phyloP scores from a whole-genome alignment of 2,888 invertebrate genomes.

The Cabera pusaria region DNA sequence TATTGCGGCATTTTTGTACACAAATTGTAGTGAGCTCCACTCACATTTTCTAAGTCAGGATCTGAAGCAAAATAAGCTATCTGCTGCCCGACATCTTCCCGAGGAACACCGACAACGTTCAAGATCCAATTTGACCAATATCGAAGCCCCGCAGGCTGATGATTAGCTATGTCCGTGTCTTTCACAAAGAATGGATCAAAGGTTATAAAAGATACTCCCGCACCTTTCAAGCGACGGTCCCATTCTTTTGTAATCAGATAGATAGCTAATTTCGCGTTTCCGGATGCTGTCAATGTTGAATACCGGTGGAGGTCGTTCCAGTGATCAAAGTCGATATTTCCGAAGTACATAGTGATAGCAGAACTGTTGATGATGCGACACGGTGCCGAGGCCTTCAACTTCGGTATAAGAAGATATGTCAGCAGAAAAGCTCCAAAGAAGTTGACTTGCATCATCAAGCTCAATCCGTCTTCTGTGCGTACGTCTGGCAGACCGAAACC shows the following conservation, averaged over 20 bases:
- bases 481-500: slow-evolving; percentile 60
- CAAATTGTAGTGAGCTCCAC: slow-evolving; percentile 61
- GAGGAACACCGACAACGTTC: slow-evolving; percentile 52
- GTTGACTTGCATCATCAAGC: slow-evolving; percentile 87
- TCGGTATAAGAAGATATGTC: slow-evolving; percentile 84
- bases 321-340: slow-evolving; percentile 63
- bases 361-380: slow-evolving; percentile 86
- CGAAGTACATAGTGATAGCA: slow-evolving; percentile 79
- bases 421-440: slow-evolving; percentile 89
- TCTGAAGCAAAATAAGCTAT: slow-evolving; percentile 58
- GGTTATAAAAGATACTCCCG: slow-evolving; percentile 85
- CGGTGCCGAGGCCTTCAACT: slow-evolving; percentile 78
- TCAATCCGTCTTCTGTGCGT: slow-evolving; percentile 85
- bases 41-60: slow-evolving; percentile 45
- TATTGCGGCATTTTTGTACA: slow-evolving; percentile 55
- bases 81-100: slow-evolving; percentile 58
- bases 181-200: slow-evolving; percentile 78
- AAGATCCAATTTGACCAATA: slow-evolving; percentile 47
- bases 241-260: slow-evolving; percentile 85
- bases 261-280: slow-evolving; percentile 84
- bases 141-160: slow-evolving; percentile 40
- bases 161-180: slow-evolving; percentile 56
- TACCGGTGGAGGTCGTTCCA: slow-evolving; percentile 64
- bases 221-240: slow-evolving; percentile 76
- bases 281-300: slow-evolving; percentile 45